Evolutionary conservation across 2,113 vertebrate genomes (phyloP).

Genomic region (Notiomystis cincta): DNA sequence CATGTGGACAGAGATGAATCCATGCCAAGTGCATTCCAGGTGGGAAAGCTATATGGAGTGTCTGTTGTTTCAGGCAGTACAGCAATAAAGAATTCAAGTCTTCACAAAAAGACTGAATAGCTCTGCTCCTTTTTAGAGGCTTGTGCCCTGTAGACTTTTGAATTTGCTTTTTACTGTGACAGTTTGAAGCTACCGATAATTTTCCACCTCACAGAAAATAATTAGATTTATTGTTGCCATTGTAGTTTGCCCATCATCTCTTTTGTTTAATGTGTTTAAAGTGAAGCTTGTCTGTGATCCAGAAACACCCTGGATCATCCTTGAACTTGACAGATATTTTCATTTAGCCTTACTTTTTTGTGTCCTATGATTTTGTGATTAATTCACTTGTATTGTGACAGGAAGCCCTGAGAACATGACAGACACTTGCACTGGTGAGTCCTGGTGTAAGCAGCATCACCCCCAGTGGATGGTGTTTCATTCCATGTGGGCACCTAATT

Average conservation of each 20-base stretch:
- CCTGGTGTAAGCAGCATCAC: not conserved
- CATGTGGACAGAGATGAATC: not conserved
- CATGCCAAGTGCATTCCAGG: not conserved
- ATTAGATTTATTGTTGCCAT: not conserved
- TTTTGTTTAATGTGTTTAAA: not conserved
- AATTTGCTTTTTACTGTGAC: not conserved
- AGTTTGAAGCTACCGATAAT: not conserved
- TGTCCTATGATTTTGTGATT: not conserved
- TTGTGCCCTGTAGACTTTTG: not conserved
- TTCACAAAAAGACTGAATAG: not conserved
- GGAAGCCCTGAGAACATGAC: not conserved
- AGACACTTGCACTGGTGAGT: not conserved
- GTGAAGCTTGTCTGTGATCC: not conserved
- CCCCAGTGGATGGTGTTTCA: not conserved
- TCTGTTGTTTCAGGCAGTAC: slow-evolving; percentile 1
- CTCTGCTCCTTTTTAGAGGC: not conserved
- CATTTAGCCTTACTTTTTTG: not conserved
- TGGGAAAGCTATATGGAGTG: not conserved
- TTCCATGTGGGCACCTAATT: not conserved
- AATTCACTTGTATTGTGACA: not conserved
- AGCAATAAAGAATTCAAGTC: not conserved
- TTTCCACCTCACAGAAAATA: not conserved
- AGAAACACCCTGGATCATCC: not conserved
- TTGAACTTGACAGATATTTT: not conserved
- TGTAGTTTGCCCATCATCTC: not conserved